Evolutionary conservation across 2,797 vertebrate species (phyloP).

Genomic region (Cyprinodon diabolis): DNA sequence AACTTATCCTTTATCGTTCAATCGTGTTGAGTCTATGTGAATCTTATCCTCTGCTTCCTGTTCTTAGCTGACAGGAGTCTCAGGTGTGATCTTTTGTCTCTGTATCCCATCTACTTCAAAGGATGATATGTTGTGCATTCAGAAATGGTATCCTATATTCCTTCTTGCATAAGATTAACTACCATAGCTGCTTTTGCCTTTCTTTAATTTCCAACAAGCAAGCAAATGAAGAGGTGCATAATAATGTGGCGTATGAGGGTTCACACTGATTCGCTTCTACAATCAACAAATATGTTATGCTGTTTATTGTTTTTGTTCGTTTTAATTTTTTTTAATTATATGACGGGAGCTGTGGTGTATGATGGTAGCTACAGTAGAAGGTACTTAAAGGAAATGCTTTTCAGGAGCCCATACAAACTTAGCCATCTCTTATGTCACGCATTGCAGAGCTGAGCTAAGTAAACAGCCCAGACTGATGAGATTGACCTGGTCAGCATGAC

Average conservation of each 20-base stretch:
- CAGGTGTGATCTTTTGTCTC: background rate
- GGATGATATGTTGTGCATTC: background rate
- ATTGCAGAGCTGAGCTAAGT: conserved; percentile 55
- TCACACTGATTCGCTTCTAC: background rate
- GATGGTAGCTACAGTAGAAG: background rate
- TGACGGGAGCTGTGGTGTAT: background rate
- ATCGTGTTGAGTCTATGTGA: background rate
- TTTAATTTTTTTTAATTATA: too few relatives aligned
- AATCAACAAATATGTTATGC: background rate
- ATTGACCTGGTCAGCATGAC: conserved; percentile 72
- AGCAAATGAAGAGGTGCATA: background rate
- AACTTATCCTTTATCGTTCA: background rate
- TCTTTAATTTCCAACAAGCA: background rate
- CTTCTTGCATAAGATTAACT: too few relatives aligned
- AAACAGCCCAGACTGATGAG: conserved; percentile 74
- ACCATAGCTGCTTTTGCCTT: too few relatives aligned
- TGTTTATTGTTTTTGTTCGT: background rate
- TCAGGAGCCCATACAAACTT: background rate
- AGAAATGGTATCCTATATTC: too few relatives aligned
- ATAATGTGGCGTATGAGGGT: background rate
- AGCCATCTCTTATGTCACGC: background rate
- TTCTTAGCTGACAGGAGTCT: background rate
- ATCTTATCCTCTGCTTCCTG: background rate
- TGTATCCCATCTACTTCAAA: background rate
- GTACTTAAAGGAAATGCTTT: background rate